Base-by-base conservation (phyloP, 2,797 vertebrate genomes). In the Iguana delicatissima region DNA sequence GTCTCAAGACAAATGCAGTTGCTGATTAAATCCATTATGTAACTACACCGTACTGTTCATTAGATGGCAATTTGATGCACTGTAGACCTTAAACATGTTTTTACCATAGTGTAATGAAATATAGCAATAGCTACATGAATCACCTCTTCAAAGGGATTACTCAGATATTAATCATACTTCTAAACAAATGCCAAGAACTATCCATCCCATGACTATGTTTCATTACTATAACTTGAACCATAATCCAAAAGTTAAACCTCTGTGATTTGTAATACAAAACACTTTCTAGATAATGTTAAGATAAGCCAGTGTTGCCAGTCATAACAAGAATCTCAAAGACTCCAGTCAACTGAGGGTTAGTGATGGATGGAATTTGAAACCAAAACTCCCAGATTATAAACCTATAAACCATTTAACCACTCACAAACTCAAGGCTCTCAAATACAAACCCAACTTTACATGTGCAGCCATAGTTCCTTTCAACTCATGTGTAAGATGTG, bases 71-170 rank as follows among this genome's bases (percentile, higher is more conserved):
- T n/a, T 46, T 52, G 84, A 69, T 50, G 46, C n/a, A 76, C 73
- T 29, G 24, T 59, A 84, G 38, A 32, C 32, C 67, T 62, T 79
- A 55, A 18, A 83, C 52, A 76, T 83, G 52, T 89, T 89, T 87
- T 84, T 76, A 89, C 38, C 16, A 62, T 76, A 42, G 12, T 59
- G 80, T 6, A 14, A 59, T 83, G 87, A 62, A 83, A 89, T 74
- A 83, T 6, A 50, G 26, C 38, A 89, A 73, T 22, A 84, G 38
- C 52, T 13, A n/a, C 26, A 8, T 74, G 69, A 84, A 74, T 64
- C 55, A 76, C 20, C 14, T 50, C 69, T 76, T 83, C 72, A 62
- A 74, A 83, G 38, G 35, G 88, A 89, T 84, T 89, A 84, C 29
- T 84, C 52, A 73, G 55, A 42, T 38, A 46, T 73, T 89, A 73